Evolutionary conservation across 1,140 invertebrate species (phyloP), one percentile per base, ranked within the genome.

Genomic region (Arion vulgaris): DNA sequence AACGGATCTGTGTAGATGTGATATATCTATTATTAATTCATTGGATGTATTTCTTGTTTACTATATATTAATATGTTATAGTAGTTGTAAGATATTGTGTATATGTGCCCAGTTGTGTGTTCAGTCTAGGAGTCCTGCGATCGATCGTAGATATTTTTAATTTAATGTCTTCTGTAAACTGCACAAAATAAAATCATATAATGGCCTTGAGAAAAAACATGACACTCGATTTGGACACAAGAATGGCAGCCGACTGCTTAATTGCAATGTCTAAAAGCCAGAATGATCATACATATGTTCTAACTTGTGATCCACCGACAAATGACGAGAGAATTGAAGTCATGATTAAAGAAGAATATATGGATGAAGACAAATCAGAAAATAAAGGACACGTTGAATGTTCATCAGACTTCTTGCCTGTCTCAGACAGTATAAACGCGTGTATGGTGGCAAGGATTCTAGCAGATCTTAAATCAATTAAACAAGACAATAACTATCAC

Each of bases 401-500:
- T 71, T 38, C 66, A 0, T 36, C 62, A 19, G 41, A 81, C 38
- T 73, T 57, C 38, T 57, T 74, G 9, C 51, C 80, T 13, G n/a
- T 57, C 9, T 19, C 19, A n/a, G 80, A 81, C 34, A 38, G 51
- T 74, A 17, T 74, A 36, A 81, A 49, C 51, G 80, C 41, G 13
- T 53, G 28, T 36, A 53, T 81, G 49, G 80, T 81, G 7, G 80
- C 80, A 5, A 73, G 71, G 57, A 81, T 81, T 34, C 72, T 81
- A 5, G 72, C 80, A 69, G 80, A 81, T 45, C 71, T 81, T 32
- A 81, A 81, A 57, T 49, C 80, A 53, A 57, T 81, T 1, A 81
- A 81, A 74, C 80, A 81, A 62, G 80, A 74, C 51, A 81, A 81
- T 74, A 74, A 81, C 57, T 81, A 81, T 39, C 80, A 81, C 45